phyloP scores from a whole-genome alignment of 2,113 vertebrate genomes.

The Limnothrissa miodon region DNA sequence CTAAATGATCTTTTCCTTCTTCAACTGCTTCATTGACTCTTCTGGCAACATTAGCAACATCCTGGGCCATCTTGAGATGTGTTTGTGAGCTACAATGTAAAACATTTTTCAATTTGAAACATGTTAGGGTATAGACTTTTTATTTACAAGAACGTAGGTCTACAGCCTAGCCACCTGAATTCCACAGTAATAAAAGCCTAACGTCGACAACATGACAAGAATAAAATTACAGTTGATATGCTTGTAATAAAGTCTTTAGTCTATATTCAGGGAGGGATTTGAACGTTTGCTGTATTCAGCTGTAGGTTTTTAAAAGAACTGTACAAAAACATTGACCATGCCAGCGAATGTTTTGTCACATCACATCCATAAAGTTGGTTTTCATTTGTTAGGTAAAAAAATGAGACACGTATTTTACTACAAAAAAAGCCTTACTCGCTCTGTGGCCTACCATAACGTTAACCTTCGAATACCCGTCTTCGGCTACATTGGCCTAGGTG shows the following conservation, averaged over 20 bases:
- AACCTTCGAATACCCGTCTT: neutral
- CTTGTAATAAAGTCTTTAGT: no score
- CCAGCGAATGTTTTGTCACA: no score
- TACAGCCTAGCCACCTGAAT: neutral
- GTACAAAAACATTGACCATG: no score
- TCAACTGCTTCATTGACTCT: slow-evolving; percentile 86
- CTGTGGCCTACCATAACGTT: neutral
- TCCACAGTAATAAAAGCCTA: neutral
- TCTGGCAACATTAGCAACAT: slow-evolving; percentile 86
- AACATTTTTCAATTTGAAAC: neutral
- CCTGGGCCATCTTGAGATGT: slow-evolving; percentile 81
- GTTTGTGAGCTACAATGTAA: neutral
- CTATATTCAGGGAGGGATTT: no score
- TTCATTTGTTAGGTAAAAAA: no score
- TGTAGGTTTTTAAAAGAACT: no score
- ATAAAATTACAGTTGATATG: no score
- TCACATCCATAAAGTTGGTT: no score
- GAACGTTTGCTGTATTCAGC: no score
- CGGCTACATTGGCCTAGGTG: neutral
- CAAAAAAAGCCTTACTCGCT: neutral
- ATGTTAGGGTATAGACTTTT: neutral
- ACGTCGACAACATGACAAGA: no score
- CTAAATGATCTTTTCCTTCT: slow-evolving; percentile 77
- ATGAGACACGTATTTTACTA: no score
- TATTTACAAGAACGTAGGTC: neutral